These are phyloP conservation scores for Neofelis nebulosa DNA, from an alignment of 2,113 vertebrate genomes.

Conservation along the genomic window DNA sequence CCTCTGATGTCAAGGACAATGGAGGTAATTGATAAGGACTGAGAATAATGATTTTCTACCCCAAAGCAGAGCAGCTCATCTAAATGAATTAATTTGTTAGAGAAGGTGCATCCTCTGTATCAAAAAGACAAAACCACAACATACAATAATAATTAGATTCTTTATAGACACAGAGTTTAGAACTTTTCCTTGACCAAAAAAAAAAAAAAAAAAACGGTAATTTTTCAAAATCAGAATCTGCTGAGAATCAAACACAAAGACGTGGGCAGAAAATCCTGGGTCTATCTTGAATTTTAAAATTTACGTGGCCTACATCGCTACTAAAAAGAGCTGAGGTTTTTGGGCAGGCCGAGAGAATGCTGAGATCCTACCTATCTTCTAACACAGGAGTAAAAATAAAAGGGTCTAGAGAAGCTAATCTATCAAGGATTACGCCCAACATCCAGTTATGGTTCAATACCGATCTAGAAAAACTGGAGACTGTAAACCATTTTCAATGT, in stretches of 20 bases:
- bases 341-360: not conserved
- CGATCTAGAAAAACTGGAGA: not conserved
- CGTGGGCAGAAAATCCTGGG: not conserved
- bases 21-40: slow-evolving; percentile 1
- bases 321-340: slow-evolving; percentile 10
- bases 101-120: not conserved
- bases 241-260: slow-evolving; percentile 33
- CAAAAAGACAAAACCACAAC: slow-evolving; percentile 27
- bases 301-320: not conserved
- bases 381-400: not conserved
- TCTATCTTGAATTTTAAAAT: slow-evolving; percentile 15
- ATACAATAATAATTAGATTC: not conserved
- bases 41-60: not conserved
- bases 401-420: not conserved
- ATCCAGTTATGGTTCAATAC: not conserved
- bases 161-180: not conserved
- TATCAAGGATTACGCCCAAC: not conserved
- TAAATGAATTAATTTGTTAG: not conserved
- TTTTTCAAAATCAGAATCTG: slow-evolving; percentile 49
- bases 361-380: not conserved
- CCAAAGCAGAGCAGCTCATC: not conserved
- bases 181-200: not conserved
- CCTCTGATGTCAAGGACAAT: not conserved
- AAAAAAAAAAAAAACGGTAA: not conserved
- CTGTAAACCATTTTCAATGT: not conserved